These are phyloP conservation scores for Enteromius paludinosus DNA, from an alignment of 2,797 vertebrate species.

Conservation along the genomic window DNA sequence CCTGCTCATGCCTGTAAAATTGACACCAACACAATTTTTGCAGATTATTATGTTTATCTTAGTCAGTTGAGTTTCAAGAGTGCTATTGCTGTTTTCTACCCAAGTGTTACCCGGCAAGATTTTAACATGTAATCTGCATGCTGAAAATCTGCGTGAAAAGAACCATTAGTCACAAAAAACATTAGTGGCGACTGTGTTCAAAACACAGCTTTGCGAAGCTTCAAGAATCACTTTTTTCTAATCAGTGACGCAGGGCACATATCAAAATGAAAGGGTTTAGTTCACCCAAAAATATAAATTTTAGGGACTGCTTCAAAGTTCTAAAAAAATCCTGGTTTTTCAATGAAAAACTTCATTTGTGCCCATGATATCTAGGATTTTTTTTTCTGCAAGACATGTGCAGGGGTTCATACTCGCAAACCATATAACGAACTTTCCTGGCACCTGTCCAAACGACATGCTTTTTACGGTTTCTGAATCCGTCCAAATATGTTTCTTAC, in stretches of 20 bases:
- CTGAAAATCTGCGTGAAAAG: background rate
- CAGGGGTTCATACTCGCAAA: background rate
- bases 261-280: background rate
- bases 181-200: background rate
- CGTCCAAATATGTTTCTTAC: background rate
- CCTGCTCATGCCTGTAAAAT: slow-evolving; percentile 4
- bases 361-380: too few relatives aligned
- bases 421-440: too few relatives aligned
- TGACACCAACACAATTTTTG: slow-evolving; percentile 2
- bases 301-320: too few relatives aligned
- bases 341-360: too few relatives aligned
- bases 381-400: background rate
- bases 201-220: background rate
- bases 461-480: background rate
- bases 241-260: background rate
- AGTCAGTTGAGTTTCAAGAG: background rate
- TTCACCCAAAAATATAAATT: too few relatives aligned
- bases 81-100: background rate
- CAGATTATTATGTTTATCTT: background rate
- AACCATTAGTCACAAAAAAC: background rate
- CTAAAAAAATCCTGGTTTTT: too few relatives aligned
- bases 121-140: background rate
- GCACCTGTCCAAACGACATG: background rate
- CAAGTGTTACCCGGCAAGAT: background rate
- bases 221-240: background rate